Percentiles rank a stretch among this genome's conserved stretches.
Conservation (phyloP, 2,888 invertebrate genomes). For the Erannis defoliaria region DNA sequence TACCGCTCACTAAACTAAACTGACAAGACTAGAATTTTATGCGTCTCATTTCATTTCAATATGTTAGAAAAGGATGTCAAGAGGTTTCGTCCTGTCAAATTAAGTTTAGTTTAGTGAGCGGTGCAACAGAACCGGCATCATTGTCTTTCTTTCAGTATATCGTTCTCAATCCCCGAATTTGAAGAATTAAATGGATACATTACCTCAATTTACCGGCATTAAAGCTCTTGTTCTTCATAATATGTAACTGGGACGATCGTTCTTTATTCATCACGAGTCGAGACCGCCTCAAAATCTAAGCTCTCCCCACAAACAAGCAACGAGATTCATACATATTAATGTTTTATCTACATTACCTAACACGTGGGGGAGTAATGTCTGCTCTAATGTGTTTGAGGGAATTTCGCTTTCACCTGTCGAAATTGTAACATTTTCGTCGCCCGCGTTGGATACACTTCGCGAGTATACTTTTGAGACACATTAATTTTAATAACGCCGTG, state of each 20-base stretch:
- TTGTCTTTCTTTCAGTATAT: too few relatives aligned
- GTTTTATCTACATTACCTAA: slow-evolving; percentile 78
- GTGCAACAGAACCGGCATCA: too few relatives aligned
- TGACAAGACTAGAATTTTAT: too few relatives aligned
- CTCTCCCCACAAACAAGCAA: slow-evolving; percentile 73
- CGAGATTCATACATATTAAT: slow-evolving; percentile 82
- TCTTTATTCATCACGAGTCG: slow-evolving; percentile 76
- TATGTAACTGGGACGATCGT: slow-evolving; percentile 48
- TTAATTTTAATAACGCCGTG: slow-evolving; percentile 46
- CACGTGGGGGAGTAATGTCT: slow-evolving; percentile 65
- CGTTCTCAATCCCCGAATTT: not conserved
- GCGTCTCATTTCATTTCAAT: too few relatives aligned
- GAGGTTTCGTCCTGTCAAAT: too few relatives aligned
- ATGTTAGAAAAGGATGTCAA: too few relatives aligned
- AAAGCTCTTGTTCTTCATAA: slow-evolving; percentile 21
- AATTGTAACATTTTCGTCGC: slow-evolving; percentile 59
- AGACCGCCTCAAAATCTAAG: slow-evolving; percentile 75
- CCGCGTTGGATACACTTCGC: slow-evolving; percentile 46
- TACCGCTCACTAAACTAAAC: too few relatives aligned
- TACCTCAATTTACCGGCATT: not conserved
- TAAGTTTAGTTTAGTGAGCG: too few relatives aligned
- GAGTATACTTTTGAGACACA: slow-evolving; percentile 40
- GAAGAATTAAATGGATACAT: not conserved
- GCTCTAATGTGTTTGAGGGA: slow-evolving; percentile 75
- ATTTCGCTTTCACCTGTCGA: slow-evolving; percentile 70